phyloP scores from a whole-genome alignment of 1,140 invertebrate genomes.

The Drosophila trapezifrons region DNA sequence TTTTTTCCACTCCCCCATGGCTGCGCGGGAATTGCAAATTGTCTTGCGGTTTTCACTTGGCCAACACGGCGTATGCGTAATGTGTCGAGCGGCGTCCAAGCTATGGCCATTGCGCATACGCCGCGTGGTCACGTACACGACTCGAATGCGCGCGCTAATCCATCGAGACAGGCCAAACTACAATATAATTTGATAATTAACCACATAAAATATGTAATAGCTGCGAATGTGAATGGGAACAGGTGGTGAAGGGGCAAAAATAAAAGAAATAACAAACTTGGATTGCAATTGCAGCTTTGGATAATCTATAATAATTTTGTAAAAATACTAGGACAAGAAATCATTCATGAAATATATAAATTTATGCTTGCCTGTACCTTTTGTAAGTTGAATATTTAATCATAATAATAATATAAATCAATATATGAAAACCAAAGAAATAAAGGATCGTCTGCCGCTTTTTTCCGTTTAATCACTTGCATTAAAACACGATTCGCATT shows the following conservation, averaged over 20 bases:
- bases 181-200: slow-evolving; percentile 74
- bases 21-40: slow-evolving; percentile 23
- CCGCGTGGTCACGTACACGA: slow-evolving; percentile 51
- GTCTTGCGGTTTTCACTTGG: slow-evolving; percentile 32
- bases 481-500: slow-evolving; percentile 35
- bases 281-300: not conserved
- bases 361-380: no score
- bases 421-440: no score
- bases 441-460: slow-evolving; percentile 3
- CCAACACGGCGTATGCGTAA: slow-evolving; percentile 68
- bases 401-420: no score
- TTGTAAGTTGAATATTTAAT: not conserved
- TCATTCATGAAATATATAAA: no score
- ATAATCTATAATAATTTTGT: no score
- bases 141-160: slow-evolving; percentile 51
- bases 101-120: slow-evolving; percentile 61
- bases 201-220: slow-evolving; percentile 58
- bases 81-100: slow-evolving; percentile 20
- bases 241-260: slow-evolving; percentile 27
- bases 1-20: not conserved
- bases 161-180: slow-evolving; percentile 55
- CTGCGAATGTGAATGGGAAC: slow-evolving; percentile 44
- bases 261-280: not conserved
- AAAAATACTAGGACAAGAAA: no score
- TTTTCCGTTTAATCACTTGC: not conserved